Evolutionary conservation across 2,888 invertebrate species (phyloP), one percentile per base, ranked within the genome.

Genomic region (Linnaemya vulpina): DNA sequence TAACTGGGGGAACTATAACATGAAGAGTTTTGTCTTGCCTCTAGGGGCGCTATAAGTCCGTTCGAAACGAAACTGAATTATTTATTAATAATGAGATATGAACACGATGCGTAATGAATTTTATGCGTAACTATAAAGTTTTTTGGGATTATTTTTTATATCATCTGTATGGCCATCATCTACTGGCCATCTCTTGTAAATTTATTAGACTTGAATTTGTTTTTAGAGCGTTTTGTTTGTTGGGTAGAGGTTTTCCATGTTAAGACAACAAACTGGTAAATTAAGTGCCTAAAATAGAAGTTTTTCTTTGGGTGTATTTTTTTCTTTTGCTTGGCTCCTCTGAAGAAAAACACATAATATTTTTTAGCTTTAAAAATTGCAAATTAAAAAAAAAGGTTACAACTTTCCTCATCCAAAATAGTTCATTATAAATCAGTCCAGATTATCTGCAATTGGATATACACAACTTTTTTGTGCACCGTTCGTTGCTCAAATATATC

Each of bases 371-470:
- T 13, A 46, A 65, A 15, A 65, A 25, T 68, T 68, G n/a, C 17
- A 1, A 17, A 25, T 20, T 51, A n/a, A 13, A 35, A 35, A 49
- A 67, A 20, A 25, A 17, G 30, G 8, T 17, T 20, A 30, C 13
- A 51, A 51, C 68, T 68, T 68, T 68, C 38, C 51, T 51, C 2
- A 55, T 22, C 17, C 51, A 49, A 51, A 51, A 51, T 22, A 1
- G 63, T 25, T 30, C 15, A 15, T 10, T 10, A 63, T 5, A 43
- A 63, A 43, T 8, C 10, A 43, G 25, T 25, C 13, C 20, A 43
- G 40, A 13, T 43, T 22, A 43, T 40, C 0, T 63, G 43, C 0
- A 30, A 49, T 65, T 49, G 40, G 1, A 20, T 40, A 62, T 20
- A 20, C 40, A 25, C 13, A n/a, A n/a, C 3, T 40, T 43, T 63